Percentiles rank a stretch among this genome's conserved stretches.
These are phyloP conservation scores for Bilobella aurantiaca DNA, from an alignment of 1,140 invertebrate species.

Conservation along the genomic window DNA sequence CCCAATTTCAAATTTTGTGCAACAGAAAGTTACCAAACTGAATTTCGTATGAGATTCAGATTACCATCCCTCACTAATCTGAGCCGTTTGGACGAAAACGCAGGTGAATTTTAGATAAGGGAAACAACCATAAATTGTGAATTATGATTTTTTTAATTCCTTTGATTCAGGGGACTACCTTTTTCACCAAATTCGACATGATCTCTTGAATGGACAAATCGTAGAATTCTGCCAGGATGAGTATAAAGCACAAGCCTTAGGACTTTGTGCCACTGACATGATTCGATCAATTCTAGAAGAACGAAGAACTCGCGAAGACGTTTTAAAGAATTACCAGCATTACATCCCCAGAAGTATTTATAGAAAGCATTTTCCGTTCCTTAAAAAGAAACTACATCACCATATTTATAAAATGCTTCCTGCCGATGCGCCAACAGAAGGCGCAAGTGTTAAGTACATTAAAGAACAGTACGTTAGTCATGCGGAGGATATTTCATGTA, in stretches of 20 bases:
- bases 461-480: conserved; percentile 68
- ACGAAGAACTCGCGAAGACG: conserved; percentile 49
- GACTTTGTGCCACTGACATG: conserved; percentile 75
- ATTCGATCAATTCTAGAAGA: conserved; percentile 61
- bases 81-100: conserved; percentile 55
- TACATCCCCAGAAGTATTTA: conserved; percentile 68
- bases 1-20: conserved; percentile 45
- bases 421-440: conserved; percentile 40
- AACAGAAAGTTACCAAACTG: conserved; percentile 48
- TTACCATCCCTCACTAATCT: conserved; percentile 52
- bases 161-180: too few relatives aligned
- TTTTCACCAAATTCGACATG: conserved; percentile 68
- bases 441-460: conserved; percentile 56
- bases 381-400: conserved; percentile 42
- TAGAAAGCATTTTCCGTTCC: conserved; percentile 59
- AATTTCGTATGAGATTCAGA: conserved; percentile 67
- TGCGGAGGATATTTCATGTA: conserved; percentile 61
- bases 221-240: conserved; percentile 63
- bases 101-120: too few relatives aligned
- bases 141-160: too few relatives aligned
- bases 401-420: conserved; percentile 9
- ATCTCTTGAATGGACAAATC: conserved; percentile 66
- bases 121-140: too few relatives aligned
- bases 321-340: conserved; percentile 64
- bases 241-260: conserved; percentile 61